Conservation (phyloP, 2,797 vertebrate species). For the Botia almorhae region DNA sequence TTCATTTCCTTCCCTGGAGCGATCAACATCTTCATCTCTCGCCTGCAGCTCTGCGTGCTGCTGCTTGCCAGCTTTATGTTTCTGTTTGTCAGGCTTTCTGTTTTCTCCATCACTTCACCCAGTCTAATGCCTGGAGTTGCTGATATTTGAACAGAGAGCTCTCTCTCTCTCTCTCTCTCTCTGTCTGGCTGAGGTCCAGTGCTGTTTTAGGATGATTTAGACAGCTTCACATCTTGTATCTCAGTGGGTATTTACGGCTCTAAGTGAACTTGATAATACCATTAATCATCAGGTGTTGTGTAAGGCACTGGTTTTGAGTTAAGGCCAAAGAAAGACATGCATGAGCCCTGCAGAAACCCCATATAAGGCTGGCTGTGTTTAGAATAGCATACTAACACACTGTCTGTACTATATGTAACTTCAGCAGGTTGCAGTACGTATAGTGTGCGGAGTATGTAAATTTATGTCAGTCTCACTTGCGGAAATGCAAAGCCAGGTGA, state of each 20-base stretch:
- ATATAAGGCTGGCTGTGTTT: background rate
- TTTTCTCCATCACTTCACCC: constrained; percentile 25
- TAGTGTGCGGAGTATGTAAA: background rate
- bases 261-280: constrained; percentile 57
- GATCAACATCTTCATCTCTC: constrained; percentile 57
- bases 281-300: constrained; percentile 53
- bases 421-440: constrained; percentile 1
- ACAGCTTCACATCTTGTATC: constrained; percentile 34
- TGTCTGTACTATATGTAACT: background rate
- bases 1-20: constrained; percentile 57
- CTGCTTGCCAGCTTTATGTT: constrained; percentile 51
- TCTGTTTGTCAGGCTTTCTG: constrained; percentile 33
- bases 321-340: constrained; percentile 51
- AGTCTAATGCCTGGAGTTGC: constrained; percentile 23
- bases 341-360: constrained; percentile 31
- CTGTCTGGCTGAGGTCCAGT: constrained; percentile 29
- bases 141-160: constrained; percentile 46
- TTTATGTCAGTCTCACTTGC: too few species aligned
- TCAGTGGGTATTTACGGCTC: constrained; percentile 48
- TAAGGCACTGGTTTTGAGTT: constrained; percentile 44
- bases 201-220: constrained; percentile 56
- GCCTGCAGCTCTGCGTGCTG: constrained; percentile 35
- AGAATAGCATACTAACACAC: background rate
- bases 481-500: background rate
- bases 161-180: background rate